These are phyloP conservation scores for Chiloscyllium plagiosum DNA, from an alignment of 2,113 vertebrate species.

Conservation along the genomic window DNA sequence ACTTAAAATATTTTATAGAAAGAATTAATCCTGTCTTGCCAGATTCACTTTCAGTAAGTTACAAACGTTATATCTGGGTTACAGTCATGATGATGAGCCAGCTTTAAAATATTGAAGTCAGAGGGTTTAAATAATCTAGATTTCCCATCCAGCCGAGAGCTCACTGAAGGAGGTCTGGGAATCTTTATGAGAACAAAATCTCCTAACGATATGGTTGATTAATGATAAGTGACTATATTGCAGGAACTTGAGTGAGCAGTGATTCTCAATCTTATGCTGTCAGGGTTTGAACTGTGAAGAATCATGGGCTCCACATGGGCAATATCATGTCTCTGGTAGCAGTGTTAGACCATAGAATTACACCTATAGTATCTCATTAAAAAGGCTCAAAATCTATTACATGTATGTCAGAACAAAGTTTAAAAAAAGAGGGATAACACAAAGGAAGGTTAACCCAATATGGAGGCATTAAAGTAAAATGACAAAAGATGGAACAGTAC, in stretches of 20 bases:
- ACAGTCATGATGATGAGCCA: background rate
- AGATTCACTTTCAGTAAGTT: slow-evolving; percentile 14
- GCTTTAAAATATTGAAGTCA: background rate
- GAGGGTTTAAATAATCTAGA: background rate
- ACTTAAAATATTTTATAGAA: background rate
- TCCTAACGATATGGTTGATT: background rate
- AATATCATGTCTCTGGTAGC: background rate
- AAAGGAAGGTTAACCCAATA: no score
- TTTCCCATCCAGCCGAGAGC: background rate
- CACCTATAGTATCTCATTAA: no score
- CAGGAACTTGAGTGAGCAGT: background rate
- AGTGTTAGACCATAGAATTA: background rate
- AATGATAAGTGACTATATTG: background rate
- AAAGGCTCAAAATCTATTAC: no score
- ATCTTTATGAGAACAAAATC: background rate
- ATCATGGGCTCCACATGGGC: background rate
- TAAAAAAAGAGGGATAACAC: no score
- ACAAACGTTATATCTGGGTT: background rate
- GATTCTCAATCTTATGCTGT: background rate
- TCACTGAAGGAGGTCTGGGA: background rate
- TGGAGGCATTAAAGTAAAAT: no score
- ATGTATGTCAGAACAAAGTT: no score
- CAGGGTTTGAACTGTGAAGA: background rate
- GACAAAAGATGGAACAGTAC: no score
- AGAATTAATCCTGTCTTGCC: background rate